Evolutionary conservation across 2,888 invertebrate species (phyloP).

Genomic region (Dioctria linearis): DNA sequence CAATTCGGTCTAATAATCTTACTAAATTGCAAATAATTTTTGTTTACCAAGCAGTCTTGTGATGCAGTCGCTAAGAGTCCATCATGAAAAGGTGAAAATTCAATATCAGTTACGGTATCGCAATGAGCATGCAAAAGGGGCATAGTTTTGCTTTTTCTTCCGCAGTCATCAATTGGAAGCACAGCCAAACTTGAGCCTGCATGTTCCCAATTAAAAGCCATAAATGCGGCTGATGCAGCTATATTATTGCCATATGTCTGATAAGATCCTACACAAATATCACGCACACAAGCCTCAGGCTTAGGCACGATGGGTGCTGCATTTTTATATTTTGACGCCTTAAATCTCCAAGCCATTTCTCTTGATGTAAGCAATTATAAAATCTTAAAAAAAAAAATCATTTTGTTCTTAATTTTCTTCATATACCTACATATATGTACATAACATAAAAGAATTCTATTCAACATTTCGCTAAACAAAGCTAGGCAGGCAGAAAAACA

Average conservation of each 20-base stretch:
- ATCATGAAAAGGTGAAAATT: constrained; percentile 96
- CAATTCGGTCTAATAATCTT: constrained; percentile 21
- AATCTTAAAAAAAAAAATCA: background rate
- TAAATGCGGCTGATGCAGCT: constrained; percentile 91
- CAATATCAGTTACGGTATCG: constrained; percentile 94
- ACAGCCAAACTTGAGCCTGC: constrained; percentile 93
- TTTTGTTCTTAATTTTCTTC: too few species aligned
- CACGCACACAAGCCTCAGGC: constrained; percentile 89
- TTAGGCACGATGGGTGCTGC: constrained; percentile 96
- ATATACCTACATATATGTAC: too few species aligned
- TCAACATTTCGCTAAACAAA: too few species aligned
- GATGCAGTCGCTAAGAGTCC: constrained; percentile 92
- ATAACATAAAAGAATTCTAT: too few species aligned
- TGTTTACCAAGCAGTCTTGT: constrained; percentile 83
- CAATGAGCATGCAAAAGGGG: constrained; percentile 88
- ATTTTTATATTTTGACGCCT: constrained; percentile 99
- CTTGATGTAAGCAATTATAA: background rate
- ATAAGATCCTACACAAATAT: constrained; percentile 92
- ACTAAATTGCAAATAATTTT: constrained; percentile 10
- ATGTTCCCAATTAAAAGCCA: constrained; percentile 97
- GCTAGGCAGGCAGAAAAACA: too few species aligned
- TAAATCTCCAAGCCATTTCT: constrained; percentile 93
- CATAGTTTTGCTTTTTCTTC: constrained; percentile 90
- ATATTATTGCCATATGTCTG: constrained; percentile 97
- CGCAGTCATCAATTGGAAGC: constrained; percentile 88